These are phyloP conservation scores for Sternotherus odoratus DNA, from an alignment of 2,797 vertebrate genomes.

Conservation along the genomic window DNA sequence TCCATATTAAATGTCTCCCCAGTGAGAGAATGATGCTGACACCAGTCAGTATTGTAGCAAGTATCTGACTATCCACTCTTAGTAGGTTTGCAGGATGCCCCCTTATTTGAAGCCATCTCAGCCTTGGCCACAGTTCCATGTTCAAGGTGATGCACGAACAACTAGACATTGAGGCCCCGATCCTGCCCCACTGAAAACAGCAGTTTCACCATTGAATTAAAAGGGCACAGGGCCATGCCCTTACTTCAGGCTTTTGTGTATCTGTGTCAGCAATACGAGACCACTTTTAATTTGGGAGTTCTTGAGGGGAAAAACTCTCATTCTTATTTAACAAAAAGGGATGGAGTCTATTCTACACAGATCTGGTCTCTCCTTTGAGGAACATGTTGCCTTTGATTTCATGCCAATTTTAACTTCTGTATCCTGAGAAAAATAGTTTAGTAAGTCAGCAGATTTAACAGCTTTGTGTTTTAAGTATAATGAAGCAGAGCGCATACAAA, in stretches of 20 bases:
- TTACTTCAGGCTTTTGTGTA: not conserved
- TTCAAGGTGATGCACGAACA: not conserved
- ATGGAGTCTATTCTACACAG: not conserved
- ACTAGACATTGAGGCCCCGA: not conserved
- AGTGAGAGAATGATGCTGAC: not conserved
- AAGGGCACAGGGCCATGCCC: not conserved
- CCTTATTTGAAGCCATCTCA: not conserved
- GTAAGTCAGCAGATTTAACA: not conserved
- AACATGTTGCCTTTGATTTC: not conserved
- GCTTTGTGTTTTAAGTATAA: not conserved
- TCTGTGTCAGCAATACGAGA: not conserved
- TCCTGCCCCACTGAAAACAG: not conserved
- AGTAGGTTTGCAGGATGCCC: not conserved
- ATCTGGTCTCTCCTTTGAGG: not conserved
- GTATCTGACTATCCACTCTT: not conserved
- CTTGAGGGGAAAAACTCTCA: not conserved
- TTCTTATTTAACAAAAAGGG: not conserved
- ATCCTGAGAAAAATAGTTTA: not conserved
- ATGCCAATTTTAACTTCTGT: not conserved
- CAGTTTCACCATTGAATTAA: not conserved
- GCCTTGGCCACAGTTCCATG: not conserved
- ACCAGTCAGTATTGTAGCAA: rapidly evolving
- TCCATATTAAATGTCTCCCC: not conserved
- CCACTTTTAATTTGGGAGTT: not conserved
- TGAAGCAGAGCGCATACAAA: not conserved